These are phyloP conservation scores for Iphiclides podalirius DNA, from an alignment of 2,888 invertebrate species.

Conservation along the genomic window DNA sequence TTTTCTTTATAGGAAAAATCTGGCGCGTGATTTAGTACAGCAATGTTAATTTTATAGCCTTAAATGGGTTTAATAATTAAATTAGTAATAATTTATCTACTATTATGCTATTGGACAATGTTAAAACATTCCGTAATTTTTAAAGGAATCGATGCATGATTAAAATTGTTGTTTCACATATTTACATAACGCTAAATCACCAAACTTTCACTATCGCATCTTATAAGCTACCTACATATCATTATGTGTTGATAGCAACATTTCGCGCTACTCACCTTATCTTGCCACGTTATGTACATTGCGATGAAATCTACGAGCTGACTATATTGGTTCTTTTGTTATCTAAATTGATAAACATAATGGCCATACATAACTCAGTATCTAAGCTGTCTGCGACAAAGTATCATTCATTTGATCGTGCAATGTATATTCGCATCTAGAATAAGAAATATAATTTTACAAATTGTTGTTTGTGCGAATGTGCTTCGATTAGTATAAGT, in stretches of 20 bases:
- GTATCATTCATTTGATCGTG: conserved; percentile 45
- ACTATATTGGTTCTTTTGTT: conserved; percentile 55
- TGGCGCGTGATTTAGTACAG: no score
- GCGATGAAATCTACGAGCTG: conserved; percentile 54
- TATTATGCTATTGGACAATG: no score
- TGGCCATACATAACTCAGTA: conserved; percentile 59
- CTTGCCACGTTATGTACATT: conserved; percentile 50
- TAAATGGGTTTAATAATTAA: no score
- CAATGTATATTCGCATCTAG: neutral
- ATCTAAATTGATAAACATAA: conserved; percentile 73
- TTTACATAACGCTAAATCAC: no score
- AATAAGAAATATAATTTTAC: neutral
- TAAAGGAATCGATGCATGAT: neutral
- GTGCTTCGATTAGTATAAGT: conserved; percentile 33
- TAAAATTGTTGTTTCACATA: no score
- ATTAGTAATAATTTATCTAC: no score
- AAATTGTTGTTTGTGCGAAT: conserved; percentile 41
- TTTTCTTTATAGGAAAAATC: no score
- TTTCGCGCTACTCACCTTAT: conserved; percentile 38
- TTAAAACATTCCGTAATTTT: no score
- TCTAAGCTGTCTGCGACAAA: conserved; percentile 56
- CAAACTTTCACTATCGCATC: neutral
- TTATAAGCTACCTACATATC: neutral
- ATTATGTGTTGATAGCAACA: conserved; percentile 14
- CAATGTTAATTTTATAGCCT: no score